Evolutionary conservation across 1,140 invertebrate genomes (phyloP).

Genomic region (Nymphalis io): DNA sequence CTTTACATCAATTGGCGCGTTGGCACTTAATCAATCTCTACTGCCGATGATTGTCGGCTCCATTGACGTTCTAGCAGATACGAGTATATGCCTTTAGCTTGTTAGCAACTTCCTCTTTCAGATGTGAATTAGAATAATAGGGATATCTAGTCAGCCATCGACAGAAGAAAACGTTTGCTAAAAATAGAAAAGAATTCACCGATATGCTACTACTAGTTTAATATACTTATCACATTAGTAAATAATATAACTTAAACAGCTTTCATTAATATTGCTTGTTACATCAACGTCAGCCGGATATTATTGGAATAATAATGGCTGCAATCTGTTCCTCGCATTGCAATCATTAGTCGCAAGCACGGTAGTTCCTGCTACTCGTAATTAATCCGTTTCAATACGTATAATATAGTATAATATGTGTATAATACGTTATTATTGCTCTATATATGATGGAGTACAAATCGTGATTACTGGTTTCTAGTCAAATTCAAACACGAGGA

Average conservation of each 20-base stretch:
- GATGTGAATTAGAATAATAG: too few species aligned
- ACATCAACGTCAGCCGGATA: slow-evolving; percentile 8
- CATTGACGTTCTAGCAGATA: too few species aligned
- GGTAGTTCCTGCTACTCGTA: slow-evolving; percentile 1
- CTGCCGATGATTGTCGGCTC: too few species aligned
- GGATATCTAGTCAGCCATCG: too few species aligned
- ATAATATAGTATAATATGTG: neutral
- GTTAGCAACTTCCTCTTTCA: too few species aligned
- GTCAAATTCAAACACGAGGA: neutral
- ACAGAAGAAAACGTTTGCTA: too few species aligned
- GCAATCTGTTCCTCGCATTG: slow-evolving; percentile 26
- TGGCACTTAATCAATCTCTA: too few species aligned
- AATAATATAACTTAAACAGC: neutral
- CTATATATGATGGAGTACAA: neutral
- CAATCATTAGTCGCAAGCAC: slow-evolving; percentile 16
- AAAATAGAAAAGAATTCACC: too few species aligned
- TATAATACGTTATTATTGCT: neutral
- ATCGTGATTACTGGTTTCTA: neutral
- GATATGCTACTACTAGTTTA: neutral
- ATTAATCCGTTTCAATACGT: slow-evolving; percentile 3
- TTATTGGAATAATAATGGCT: slow-evolving; percentile 19
- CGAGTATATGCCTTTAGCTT: too few species aligned
- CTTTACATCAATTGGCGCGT: too few species aligned
- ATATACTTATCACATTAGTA: neutral
- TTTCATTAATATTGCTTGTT: slow-evolving; percentile 1